Evolutionary conservation across 1,140 invertebrate genomes (phyloP).

Genomic region (Halotydeus destructor): DNA sequence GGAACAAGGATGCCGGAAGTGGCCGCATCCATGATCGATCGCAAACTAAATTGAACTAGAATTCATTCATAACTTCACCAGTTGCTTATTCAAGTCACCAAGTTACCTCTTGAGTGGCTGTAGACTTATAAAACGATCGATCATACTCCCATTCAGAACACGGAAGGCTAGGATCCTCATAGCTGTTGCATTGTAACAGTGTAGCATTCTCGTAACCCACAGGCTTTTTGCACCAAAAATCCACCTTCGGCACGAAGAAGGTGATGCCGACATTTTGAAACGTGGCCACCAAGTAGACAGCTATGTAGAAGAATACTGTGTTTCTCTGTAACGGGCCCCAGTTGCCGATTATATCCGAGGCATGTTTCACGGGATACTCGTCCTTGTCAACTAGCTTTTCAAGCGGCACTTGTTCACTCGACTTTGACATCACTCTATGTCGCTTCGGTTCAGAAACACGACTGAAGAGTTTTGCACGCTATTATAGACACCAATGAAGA

Average conservation of each 20-base stretch:
- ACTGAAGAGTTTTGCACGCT: too few species aligned
- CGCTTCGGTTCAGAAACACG: too few species aligned
- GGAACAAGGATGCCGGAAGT: constrained; percentile 50
- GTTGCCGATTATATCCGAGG: constrained; percentile 9
- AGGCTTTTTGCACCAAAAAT: constrained; percentile 11
- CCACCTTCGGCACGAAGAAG: constrained; percentile 12
- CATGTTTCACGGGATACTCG: constrained; percentile 2
- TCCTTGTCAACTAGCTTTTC: too few species aligned
- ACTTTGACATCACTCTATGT: too few species aligned
- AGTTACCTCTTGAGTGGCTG: background rate
- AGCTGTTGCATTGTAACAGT: too few species aligned
- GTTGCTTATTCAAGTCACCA: constrained; percentile 6
- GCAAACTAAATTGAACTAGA: constrained; percentile 49
- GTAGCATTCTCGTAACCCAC: too few species aligned
- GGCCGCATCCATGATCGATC: constrained; percentile 38
- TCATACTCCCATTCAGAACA: too few species aligned
- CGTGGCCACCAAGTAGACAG: constrained; percentile 4
- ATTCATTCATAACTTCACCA: constrained; percentile 14
- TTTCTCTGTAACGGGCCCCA: constrained; percentile 12
- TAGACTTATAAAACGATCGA: too few species aligned
- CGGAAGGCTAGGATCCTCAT: too few species aligned
- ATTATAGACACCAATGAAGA: too few species aligned
- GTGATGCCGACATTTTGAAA: constrained; percentile 13
- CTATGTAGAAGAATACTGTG: constrained; percentile 5
- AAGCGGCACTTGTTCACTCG: too few species aligned